A percentile compares a stretch with the other conserved stretches of the same genome.
Conservation (phyloP, 2,888 invertebrate genomes). For the Rhopalosiphum nymphaeae region DNA sequence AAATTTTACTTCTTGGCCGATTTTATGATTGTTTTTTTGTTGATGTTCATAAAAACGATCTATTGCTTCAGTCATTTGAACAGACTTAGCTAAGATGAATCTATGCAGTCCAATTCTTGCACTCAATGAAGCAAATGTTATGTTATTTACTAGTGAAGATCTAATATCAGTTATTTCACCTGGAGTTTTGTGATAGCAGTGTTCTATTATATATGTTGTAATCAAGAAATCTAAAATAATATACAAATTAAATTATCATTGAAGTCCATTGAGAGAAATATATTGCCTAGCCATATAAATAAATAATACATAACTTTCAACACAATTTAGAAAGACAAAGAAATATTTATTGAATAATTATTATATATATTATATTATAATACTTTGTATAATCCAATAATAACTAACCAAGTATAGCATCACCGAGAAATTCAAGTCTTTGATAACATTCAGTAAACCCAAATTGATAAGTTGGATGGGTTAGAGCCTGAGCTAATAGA, state of each 20-base stretch:
- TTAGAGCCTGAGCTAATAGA: conserved; percentile 89
- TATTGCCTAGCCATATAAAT: too few species aligned
- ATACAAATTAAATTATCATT: neutral
- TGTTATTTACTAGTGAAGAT: conserved; percentile 96
- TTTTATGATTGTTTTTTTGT: conserved; percentile 74
- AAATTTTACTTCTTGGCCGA: conserved; percentile 77
- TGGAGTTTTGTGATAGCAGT: conserved; percentile 78
- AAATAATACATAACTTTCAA: neutral
- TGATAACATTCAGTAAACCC: conserved; percentile 89
- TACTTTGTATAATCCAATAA: neutral
- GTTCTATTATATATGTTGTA: conserved; percentile 88
- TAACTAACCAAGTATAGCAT: conserved; percentile 81
- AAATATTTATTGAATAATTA: neutral
- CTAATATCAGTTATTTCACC: conserved; percentile 93
- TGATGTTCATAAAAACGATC: conserved; percentile 78
- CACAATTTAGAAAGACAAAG: neutral
- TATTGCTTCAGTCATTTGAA: conserved; percentile 73
- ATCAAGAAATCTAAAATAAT: conserved; percentile 81
- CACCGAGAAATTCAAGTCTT: conserved; percentile 91
- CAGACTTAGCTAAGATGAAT: conserved; percentile 75
- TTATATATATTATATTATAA: neutral
- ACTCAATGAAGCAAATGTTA: conserved; percentile 91
- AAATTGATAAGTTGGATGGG: conserved; percentile 87
- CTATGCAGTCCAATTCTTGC: conserved; percentile 89
- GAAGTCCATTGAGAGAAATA: neutral